Evolutionary conservation across 2,113 vertebrate species (phyloP), one percentile per base, ranked within the genome.

Genomic region (Gracilinanus agilis): DNA sequence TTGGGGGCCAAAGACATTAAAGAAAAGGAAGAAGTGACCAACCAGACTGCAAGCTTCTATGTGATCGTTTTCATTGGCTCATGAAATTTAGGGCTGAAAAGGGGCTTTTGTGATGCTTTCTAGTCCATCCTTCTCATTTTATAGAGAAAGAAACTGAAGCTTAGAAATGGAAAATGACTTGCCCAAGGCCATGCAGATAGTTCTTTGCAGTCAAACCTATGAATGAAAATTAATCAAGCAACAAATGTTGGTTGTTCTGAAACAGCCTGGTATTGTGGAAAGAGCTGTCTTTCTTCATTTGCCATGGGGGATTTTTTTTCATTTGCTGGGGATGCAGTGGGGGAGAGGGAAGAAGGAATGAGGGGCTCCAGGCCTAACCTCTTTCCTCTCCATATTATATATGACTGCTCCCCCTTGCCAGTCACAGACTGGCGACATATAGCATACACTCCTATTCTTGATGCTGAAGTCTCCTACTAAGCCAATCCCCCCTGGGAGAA

Each of bases 321-420:
- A n/a, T n/a, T n/a, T 0, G 2, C 24, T 89, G 92, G 34, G 93
- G 34, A 5, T 88, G 34, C 44, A 55, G 53, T 34, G 23, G 29
- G n/a, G 5, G n/a, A 21, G 49, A 67, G 58, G 7, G 53, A 7
- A 44, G 12, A 0, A 24, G 21, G 55, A 27, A 3, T 0, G 0
- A 90, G 53, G 21, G 53, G 1, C 6, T 6, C 44, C 0, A 0
- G 49, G 25, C 25, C 56, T 58, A 58, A 58, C 9, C 56, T 75
- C 34, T n/a, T 7, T 75, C 34, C 61, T 5, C 25, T 67, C 58
- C 10, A 67, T 67, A 13, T 67, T 67, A 67, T 29, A 40, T 23
- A 5, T 75, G 10, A n/a, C 44, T 53, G 40, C 25, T 53, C 88
- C 88, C 49, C 25, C 24, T 44, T 53, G 44, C 44, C 88, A 53